A percentile compares a stretch with the other conserved stretches of the same genome.
Conservation (phyloP, 64 coral and sea anemone species). For the Stylophora pistillata region DNA sequence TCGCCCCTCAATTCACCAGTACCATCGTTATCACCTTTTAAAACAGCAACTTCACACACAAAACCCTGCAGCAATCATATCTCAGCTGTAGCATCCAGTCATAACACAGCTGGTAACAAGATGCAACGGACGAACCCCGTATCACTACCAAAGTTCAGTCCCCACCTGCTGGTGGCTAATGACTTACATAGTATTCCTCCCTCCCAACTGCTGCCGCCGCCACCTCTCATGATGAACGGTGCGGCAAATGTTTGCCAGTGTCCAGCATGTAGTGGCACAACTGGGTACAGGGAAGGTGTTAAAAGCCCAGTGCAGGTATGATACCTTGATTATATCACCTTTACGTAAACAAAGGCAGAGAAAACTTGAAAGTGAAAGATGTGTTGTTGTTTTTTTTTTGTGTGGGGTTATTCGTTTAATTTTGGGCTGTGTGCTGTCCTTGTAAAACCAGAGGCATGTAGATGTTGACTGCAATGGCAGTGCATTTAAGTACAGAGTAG, state of each 20-base stretch:
- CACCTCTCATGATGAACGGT: constrained; percentile 26
- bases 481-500: too few species aligned
- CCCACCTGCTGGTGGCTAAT: constrained; percentile 19
- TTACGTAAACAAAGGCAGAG: background rate
- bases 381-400: too few species aligned
- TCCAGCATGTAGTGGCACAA: constrained; percentile 11
- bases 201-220: background rate
- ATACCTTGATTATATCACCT: background rate
- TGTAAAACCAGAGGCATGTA: background rate
- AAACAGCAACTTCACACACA: background rate
- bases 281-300: constrained; percentile 8
- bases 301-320: constrained; percentile 11
- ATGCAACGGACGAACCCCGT: constrained; percentile 17
- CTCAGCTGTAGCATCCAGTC: background rate
- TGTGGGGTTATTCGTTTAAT: background rate
- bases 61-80: background rate
- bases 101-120: background rate
- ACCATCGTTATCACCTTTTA: constrained; percentile 13
- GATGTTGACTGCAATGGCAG: too few species aligned
- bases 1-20: constrained; percentile 29
- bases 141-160: background rate
- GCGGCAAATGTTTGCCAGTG: background rate
- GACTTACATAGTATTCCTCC: constrained; percentile 34
- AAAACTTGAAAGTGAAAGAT: too few species aligned
- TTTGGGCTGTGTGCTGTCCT: background rate